A percentile compares a stretch with the other conserved stretches of the same genome.
Conservation (phyloP, 2,113 vertebrate species). For the Pongo abelii region DNA sequence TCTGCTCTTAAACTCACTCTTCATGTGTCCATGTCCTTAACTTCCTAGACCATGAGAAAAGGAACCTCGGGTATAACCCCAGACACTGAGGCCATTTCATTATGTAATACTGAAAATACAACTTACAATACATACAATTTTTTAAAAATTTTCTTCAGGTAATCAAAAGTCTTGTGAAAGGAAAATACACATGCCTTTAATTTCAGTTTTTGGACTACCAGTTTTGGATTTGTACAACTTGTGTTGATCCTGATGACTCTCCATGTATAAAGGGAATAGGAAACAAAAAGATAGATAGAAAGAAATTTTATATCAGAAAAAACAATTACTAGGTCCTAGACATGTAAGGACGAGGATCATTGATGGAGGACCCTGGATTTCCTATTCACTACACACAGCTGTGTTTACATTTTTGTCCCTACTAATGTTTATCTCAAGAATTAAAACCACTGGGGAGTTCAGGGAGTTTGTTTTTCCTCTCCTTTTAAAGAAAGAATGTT, state of each 20-base stretch:
- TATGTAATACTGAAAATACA: not conserved
- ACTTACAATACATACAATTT: not conserved
- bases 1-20: too few species aligned
- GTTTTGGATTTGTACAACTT: not conserved
- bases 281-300: constrained; percentile 1
- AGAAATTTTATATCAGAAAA: not conserved
- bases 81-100: too few species aligned
- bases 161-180: not conserved
- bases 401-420: constrained; percentile 53
- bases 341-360: not conserved
- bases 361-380: not conserved
- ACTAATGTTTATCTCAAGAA: constrained; percentile 41
- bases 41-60: too few species aligned
- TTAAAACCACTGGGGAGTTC: constrained; percentile 15
- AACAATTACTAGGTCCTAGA: not conserved
- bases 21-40: too few species aligned
- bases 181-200: not conserved
- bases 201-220: not conserved
- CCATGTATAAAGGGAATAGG: not conserved
- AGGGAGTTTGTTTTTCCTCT: constrained; percentile 1
- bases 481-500: not conserved
- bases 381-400: constrained; percentile 26
- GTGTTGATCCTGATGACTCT: not conserved
- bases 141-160: not conserved
- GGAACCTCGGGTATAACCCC: too few species aligned